A percentile compares a stretch with the other conserved stretches of the same genome.
phyloP scores from a whole-genome alignment of 1,140 invertebrate genomes.

The Ceratina calcarata region DNA sequence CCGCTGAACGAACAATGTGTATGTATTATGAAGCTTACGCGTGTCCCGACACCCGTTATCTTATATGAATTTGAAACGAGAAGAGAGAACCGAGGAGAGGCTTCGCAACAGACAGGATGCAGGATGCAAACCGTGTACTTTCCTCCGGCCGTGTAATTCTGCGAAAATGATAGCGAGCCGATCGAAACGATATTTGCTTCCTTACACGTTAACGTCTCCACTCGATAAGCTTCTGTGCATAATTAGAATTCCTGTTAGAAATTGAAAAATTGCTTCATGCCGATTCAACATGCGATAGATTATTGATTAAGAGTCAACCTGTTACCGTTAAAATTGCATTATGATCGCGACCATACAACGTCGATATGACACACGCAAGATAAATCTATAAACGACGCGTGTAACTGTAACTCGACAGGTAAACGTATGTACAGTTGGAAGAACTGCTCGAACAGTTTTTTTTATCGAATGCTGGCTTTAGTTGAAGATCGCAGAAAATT shows the following conservation, averaged over 20 bases:
- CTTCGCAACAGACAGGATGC: background rate
- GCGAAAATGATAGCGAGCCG: background rate
- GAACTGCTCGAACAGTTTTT: background rate
- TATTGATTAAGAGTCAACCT: background rate
- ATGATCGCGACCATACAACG: background rate
- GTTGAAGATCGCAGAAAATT: no score
- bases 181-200: background rate
- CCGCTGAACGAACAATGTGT: constrained; percentile 20
- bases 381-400: background rate
- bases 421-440: background rate
- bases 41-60: constrained; percentile 34
- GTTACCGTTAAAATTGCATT: background rate
- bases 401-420: background rate
- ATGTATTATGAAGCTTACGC: background rate
- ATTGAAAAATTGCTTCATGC: no score
- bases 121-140: constrained; percentile 19
- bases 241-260: background rate
- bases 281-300: no score
- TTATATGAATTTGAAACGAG: constrained; percentile 39
- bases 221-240: background rate
- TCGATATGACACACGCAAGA: background rate
- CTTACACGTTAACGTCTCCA: background rate
- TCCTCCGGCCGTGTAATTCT: background rate
- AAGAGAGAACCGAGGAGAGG: background rate
- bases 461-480: background rate